phyloP scores from a whole-genome alignment of 2,797 vertebrate species.

The Emydoidea blandingii region DNA sequence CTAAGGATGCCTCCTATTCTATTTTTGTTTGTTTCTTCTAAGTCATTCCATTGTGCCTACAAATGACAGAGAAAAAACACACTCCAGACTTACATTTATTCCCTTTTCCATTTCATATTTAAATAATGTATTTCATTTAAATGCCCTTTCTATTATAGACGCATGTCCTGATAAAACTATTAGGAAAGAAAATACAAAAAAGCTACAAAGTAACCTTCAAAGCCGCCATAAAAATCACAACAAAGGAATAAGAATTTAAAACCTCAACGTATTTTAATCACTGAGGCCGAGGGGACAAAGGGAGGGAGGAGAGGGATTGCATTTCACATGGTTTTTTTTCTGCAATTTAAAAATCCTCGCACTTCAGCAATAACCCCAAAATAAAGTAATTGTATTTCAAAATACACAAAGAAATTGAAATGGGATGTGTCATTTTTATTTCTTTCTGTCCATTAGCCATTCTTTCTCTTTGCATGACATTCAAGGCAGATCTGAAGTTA shows the following conservation, averaged over 20 bases:
- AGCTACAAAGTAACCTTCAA: slow-evolving; percentile 72
- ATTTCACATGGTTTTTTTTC: not conserved
- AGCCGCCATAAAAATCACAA: slow-evolving; percentile 72
- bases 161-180: slow-evolving; percentile 61
- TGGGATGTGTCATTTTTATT: slow-evolving; percentile 43
- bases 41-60: slow-evolving; percentile 25
- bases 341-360: slow-evolving; percentile 31
- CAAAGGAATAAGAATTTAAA: slow-evolving; percentile 74
- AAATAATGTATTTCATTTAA: slow-evolving; percentile 69
- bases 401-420: slow-evolving; percentile 58
- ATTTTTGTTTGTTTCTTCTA: slow-evolving; percentile 31
- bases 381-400: slow-evolving; percentile 59
- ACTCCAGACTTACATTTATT: not conserved
- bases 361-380: slow-evolving; percentile 36
- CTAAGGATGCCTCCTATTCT: slow-evolving; percentile 2
- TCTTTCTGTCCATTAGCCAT: slow-evolving; percentile 22
- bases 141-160: slow-evolving; percentile 51
- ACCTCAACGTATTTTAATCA: slow-evolving; percentile 71
- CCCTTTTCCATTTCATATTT: slow-evolving; percentile 53
- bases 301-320: not conserved
- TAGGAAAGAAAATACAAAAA: slow-evolving; percentile 71
- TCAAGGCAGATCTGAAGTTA: slow-evolving; percentile 41
- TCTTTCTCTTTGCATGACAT: slow-evolving; percentile 37
- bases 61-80: slow-evolving; percentile 52
- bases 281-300: slow-evolving; percentile 11